phyloP scores from a whole-genome alignment of 2,113 vertebrate genomes.

The Toxostoma redivivum region DNA sequence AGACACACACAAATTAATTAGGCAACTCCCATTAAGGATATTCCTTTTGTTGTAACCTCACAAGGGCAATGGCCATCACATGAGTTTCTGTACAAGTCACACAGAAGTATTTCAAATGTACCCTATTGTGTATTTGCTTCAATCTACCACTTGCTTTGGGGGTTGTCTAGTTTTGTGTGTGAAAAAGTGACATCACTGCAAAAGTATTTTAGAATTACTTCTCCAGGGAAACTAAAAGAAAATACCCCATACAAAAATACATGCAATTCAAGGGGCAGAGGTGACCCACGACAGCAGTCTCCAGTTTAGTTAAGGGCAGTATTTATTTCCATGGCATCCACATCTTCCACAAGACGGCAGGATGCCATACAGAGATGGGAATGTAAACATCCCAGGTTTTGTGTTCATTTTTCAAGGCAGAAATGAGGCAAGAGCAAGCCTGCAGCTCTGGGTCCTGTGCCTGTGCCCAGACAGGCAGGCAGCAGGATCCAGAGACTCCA shows the following conservation, averaged over 20 bases:
- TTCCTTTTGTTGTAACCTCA: not conserved
- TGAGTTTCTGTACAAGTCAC: not conserved
- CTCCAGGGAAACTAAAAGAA: not conserved
- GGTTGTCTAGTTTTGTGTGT: not conserved
- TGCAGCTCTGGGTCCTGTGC: not conserved
- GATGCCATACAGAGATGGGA: not conserved
- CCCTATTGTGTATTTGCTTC: not conserved
- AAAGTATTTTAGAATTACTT: not conserved
- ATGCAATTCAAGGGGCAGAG: not conserved
- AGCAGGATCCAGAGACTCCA: not conserved
- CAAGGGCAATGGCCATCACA: not conserved
- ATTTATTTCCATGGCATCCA: not conserved
- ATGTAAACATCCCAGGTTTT: not conserved
- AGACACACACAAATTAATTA: not conserved
- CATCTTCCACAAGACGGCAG: not conserved
- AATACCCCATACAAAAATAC: not conserved
- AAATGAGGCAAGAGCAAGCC: not conserved
- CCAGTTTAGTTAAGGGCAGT: not conserved
- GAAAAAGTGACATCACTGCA: not conserved
- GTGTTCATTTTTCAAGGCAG: not conserved
- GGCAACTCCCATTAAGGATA: not conserved
- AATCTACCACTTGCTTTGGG: not conserved
- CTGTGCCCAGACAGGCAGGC: not conserved
- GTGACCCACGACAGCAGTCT: not conserved
- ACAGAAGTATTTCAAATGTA: not conserved